Conservation (phyloP, 1,140 invertebrate species). For the Tetramorium alpestre region DNA sequence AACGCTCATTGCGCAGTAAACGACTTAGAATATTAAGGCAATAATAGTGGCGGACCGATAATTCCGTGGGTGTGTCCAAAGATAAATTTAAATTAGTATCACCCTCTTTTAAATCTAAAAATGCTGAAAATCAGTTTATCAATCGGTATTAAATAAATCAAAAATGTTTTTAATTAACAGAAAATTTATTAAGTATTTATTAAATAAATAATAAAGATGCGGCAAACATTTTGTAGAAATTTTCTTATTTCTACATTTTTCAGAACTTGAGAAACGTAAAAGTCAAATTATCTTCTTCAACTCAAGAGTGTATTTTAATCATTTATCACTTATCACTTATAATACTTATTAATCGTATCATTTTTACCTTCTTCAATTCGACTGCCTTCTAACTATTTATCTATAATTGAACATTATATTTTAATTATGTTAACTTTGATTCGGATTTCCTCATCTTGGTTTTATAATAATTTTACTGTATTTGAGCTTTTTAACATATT, state of each 20-base stretch:
- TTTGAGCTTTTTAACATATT: neutral
- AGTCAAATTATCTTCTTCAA: neutral
- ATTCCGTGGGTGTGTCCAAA: neutral
- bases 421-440: neutral
- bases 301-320: neutral
- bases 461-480: neutral
- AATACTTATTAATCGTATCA: no score
- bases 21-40: conserved; percentile 48
- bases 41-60: conserved; percentile 23
- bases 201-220: neutral
- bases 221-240: neutral
- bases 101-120: no score
- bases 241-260: neutral
- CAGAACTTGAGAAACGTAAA: neutral
- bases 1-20: conserved; percentile 51
- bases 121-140: neutral
- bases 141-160: neutral
- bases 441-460: neutral
- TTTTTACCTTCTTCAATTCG: neutral
- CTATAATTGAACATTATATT: neutral
- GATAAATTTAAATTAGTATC: neutral
- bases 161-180: neutral
- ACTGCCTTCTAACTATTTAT: neutral
- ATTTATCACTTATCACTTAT: neutral
- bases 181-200: neutral